phyloP scores from a whole-genome alignment of 92 coral and sea anemone species.

The Phenganax stokvisi region DNA sequence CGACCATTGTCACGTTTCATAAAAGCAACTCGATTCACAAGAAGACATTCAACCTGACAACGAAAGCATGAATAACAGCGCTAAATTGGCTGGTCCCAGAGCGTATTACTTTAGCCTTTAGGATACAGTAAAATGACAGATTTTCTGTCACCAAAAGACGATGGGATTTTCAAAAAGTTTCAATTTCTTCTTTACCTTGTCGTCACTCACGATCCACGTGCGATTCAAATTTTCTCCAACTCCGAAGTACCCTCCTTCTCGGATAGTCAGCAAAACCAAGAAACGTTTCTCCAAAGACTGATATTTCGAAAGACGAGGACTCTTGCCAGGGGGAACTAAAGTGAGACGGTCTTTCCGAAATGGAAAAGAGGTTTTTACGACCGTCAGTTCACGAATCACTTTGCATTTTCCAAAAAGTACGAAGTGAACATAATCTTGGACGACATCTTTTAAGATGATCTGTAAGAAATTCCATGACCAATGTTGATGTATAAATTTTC shows the following conservation, averaged over 20 bases:
- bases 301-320: constrained; percentile 35
- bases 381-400: constrained; percentile 69
- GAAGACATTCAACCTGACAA: constrained; percentile 75
- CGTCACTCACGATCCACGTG: constrained; percentile 66
- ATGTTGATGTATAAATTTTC: neutral
- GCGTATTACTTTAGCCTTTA: no score
- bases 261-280: constrained; percentile 54
- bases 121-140: no score
- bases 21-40: constrained; percentile 64
- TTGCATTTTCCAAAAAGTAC: constrained; percentile 74
- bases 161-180: neutral
- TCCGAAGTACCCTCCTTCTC: constrained; percentile 74
- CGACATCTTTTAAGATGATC: constrained; percentile 12
- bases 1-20: constrained; percentile 73
- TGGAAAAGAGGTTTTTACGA: constrained; percentile 48
- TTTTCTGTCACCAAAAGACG: neutral
- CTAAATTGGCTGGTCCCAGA: no score
- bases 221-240: constrained; percentile 80
- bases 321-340: constrained; percentile 52
- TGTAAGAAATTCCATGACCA: neutral
- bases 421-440: constrained; percentile 59
- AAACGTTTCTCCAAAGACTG: constrained; percentile 53
- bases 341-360: constrained; percentile 60
- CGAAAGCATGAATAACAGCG: neutral
- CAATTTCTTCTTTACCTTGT: constrained; percentile 47